Evolutionary conservation across 2,797 vertebrate genomes (phyloP).

Genomic region (Urosaurus nigricauda): DNA sequence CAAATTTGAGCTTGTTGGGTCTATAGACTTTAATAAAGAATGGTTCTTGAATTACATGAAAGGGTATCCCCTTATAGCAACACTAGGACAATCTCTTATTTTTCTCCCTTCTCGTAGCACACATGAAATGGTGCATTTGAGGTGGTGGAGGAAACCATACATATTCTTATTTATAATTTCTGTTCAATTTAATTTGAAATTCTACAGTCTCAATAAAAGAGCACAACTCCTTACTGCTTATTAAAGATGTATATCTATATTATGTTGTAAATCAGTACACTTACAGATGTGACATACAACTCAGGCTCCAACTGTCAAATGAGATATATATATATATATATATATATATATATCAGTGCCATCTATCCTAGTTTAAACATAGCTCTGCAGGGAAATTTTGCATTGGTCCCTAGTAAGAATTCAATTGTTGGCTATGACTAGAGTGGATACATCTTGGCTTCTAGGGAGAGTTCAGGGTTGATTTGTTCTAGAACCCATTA

Average conservation of each 20-base stretch:
- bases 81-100: not conserved
- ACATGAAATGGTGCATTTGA: not conserved
- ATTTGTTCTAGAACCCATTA: too few species aligned
- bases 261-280: not conserved
- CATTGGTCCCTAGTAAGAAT: not conserved
- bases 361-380: rapidly evolving
- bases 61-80: not conserved
- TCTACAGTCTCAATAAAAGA: not conserved
- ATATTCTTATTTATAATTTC: not conserved
- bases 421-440: too few species aligned
- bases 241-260: not conserved
- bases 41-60: too few species aligned
- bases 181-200: not conserved
- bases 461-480: too few species aligned
- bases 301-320: not conserved
- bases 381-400: not conserved
- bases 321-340: not conserved
- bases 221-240: not conserved
- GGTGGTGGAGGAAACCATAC: not conserved
- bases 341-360: too few species aligned
- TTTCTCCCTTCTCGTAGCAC: not conserved
- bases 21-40: too few species aligned
- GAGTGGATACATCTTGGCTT: too few species aligned
- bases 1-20: too few species aligned
- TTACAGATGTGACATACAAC: not conserved